Percentiles rank a stretch among this genome's conserved stretches.
Conservation (phyloP, 2,797 vertebrate species). For the Tragopan temminckii region DNA sequence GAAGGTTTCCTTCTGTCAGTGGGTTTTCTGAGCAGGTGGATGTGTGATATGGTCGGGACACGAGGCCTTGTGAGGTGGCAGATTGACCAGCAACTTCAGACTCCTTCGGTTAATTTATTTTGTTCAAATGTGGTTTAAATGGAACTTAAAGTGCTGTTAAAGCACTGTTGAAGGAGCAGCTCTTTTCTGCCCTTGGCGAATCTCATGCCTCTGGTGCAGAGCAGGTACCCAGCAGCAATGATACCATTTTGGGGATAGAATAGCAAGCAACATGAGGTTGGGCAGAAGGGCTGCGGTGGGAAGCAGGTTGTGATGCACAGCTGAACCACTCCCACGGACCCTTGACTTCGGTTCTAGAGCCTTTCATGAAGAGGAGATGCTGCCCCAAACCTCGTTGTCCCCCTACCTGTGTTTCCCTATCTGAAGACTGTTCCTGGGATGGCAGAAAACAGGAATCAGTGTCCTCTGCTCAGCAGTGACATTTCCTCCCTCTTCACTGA, state of each 20-base stretch:
- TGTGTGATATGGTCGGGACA: background rate
- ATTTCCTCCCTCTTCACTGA: background rate
- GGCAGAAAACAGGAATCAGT: fast-evolving
- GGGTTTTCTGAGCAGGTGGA: background rate
- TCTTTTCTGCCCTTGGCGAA: background rate
- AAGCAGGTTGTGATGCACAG: background rate
- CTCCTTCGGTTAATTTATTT: background rate
- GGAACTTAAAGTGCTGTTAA: fast-evolving
- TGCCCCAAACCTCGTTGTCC: background rate
- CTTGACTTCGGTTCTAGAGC: background rate
- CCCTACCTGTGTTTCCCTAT: background rate
- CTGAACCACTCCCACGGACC: background rate
- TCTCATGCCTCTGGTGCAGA: no score
- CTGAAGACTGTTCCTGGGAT: background rate
- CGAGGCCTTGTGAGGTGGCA: background rate
- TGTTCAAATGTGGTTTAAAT: background rate
- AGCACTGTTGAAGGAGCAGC: fast-evolving
- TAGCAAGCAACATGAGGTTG: background rate
- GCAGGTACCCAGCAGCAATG: fast-evolving
- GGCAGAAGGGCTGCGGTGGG: background rate
- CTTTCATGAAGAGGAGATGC: background rate
- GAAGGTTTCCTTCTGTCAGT: background rate
- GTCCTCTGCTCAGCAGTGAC: background rate
- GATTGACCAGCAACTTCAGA: background rate
- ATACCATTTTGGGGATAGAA: background rate